Evolutionary conservation across 2,797 vertebrate species (phyloP), one percentile per base, ranked within the genome.

Genomic region (Poecilia picta): DNA sequence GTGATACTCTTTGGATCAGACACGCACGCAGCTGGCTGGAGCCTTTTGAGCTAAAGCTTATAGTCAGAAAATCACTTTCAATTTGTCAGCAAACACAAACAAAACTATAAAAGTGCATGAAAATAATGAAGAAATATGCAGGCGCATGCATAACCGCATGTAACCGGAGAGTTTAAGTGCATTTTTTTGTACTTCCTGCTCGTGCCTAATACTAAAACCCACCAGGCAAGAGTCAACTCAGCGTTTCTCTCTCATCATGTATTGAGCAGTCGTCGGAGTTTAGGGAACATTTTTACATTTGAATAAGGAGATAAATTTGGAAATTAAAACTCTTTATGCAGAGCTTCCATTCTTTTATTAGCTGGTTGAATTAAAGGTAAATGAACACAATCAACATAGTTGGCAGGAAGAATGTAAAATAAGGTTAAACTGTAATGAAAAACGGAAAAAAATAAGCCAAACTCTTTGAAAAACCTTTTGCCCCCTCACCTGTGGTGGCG

Each of bases 21-120:
- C 77, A 78, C 72, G 74, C 28, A 4, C 53, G 41, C 74, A 78
- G 78, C 12, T 55, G 1, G 81, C 76, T 75, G 78, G 85, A 82
- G 81, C 74, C 53, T 78, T 85, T 83, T 81, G 72, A 88, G 81
- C 51, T 77, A 76, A 75, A 77, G 49, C 41, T 47, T 64, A 59
- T 46, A 57, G 39, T 39, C 70, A 57, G 31, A 62, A 41, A 47
- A 7, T 41, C 36, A n/a, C 18, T 45, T n/a, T 39, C 51, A n/a
- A 55, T 70, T 72, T 8, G 33, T 75, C 47, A 81, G 45, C 36
- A 74, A 23, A 64, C 4, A 59, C 39, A 59, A 36, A 80, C 49
- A 51, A 76, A 77, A 76, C 11, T 18, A 46, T 77, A 79, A 47
- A 39, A 33, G 15, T 59, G 1, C 20, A 71, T 13, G 57, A 11